These are phyloP conservation scores for Lepisosteus oculatus DNA, from an alignment of 2,113 vertebrate species.

Conservation along the genomic window DNA sequence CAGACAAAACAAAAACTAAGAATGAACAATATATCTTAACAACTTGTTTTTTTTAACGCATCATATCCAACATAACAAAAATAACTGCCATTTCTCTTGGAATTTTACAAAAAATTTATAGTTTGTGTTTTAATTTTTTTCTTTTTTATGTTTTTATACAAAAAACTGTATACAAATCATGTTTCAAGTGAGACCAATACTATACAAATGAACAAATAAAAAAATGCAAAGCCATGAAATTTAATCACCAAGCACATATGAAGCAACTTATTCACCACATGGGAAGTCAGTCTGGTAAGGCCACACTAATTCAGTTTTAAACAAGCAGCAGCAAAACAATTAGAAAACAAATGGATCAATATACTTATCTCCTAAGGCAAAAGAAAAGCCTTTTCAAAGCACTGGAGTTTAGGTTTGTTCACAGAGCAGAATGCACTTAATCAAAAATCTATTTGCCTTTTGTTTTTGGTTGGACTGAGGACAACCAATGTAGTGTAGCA, in stretches of 20 bases:
- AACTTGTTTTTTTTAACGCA: constrained; percentile 74
- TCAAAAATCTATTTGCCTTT: background rate
- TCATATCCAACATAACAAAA: constrained; percentile 88
- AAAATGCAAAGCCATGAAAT: background rate
- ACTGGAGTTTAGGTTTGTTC: constrained; percentile 2
- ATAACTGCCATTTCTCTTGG: constrained; percentile 80
- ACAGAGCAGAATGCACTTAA: background rate
- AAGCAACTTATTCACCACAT: background rate
- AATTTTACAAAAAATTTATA: constrained; percentile 70
- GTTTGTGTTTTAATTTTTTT: constrained; percentile 12
- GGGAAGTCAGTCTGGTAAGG: constrained; percentile 10
- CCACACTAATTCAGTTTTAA: constrained; percentile 11
- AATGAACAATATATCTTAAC: constrained; percentile 78
- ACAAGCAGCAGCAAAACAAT: constrained; percentile 6
- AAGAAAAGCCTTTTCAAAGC: background rate
- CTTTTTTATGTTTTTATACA: constrained; percentile 87
- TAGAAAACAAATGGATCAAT: background rate
- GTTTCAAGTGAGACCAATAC: constrained; percentile 79
- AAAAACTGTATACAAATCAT: constrained; percentile 91
- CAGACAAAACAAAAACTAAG: constrained; percentile 79
- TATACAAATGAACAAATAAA: constrained; percentile 75
- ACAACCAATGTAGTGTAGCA: constrained; percentile 17
- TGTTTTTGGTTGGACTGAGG: constrained; percentile 23
- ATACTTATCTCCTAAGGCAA: constrained; percentile 21
- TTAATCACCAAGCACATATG: background rate